Percentiles rank a stretch among this genome's conserved stretches.
Evolutionary conservation across 2,113 vertebrate genomes (phyloP).

Genomic region (Sylvilagus bachmani): DNA sequence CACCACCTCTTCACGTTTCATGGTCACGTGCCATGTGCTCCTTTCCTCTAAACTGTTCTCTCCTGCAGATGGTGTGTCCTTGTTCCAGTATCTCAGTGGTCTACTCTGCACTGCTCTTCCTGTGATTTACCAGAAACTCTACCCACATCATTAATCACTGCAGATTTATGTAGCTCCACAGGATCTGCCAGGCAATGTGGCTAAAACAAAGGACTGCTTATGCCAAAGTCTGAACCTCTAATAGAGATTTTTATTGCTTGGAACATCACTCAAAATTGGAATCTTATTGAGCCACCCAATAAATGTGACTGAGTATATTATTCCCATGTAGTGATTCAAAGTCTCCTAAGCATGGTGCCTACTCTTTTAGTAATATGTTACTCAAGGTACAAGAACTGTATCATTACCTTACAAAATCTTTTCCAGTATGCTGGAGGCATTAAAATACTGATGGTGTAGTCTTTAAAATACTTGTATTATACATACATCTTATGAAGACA

Average conservation of each 20-base stretch:
- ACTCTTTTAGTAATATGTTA: not conserved
- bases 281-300: not conserved
- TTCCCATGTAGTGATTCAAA: not conserved
- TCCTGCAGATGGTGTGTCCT: not conserved
- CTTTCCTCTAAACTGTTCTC: not conserved
- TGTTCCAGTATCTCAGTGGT: not conserved
- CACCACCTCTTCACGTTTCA: not conserved
- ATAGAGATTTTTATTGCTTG: not conserved
- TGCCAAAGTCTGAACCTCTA: not conserved
- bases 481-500: not conserved
- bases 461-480: not conserved
- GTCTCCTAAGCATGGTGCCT: not conserved
- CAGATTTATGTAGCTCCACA: not conserved
- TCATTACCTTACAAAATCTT: not conserved
- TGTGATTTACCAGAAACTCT: not conserved
- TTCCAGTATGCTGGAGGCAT: not conserved
- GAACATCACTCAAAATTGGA: not conserved
- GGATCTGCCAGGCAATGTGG: not conserved
- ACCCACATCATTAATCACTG: not conserved
- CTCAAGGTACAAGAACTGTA: not conserved
- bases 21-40: not conserved
- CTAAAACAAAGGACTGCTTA: not conserved
- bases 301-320: not conserved
- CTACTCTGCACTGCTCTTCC: not conserved
- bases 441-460: not conserved